Conservation (phyloP, 2,888 invertebrate species). For the Falcaria lacertinaria region DNA sequence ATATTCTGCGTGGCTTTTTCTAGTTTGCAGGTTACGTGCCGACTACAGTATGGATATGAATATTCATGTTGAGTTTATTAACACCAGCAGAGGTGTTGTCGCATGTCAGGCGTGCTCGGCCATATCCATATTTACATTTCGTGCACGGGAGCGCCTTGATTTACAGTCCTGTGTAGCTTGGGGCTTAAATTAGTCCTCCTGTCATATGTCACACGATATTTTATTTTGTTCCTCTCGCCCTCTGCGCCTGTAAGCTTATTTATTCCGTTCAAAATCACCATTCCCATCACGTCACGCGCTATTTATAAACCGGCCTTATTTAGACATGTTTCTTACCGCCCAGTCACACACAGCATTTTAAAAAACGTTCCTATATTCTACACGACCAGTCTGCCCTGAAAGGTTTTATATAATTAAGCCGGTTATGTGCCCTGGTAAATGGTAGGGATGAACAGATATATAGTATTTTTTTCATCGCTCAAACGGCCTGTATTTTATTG, state of each 20-base stretch:
- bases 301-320: conserved; percentile 69
- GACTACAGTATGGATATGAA: conserved; percentile 51
- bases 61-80: conserved; percentile 57
- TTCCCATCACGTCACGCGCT: conserved; percentile 58
- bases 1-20: neutral
- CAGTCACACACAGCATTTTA: conserved; percentile 20
- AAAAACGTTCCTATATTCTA: conserved; percentile 24
- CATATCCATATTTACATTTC: conserved; percentile 62
- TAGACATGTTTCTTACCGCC: conserved; percentile 45
- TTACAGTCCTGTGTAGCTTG: conserved; percentile 58
- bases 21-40: conserved; percentile 21
- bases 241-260: conserved; percentile 41
- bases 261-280: conserved; percentile 59
- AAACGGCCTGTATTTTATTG: conserved; percentile 23
- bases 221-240: conserved; percentile 56
- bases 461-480: no score
- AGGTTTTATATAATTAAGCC: no score
- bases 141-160: conserved; percentile 69
- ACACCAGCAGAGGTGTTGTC: conserved; percentile 50
- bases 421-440: no score
- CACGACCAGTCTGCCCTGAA: no score
- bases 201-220: conserved; percentile 69
- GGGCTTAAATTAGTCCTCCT: conserved; percentile 67
- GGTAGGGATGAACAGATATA: no score
- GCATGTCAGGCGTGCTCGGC: conserved; percentile 58